These are phyloP conservation scores for Metopolophium dirhodum DNA, from an alignment of 1,140 invertebrate genomes.

Conservation along the genomic window DNA sequence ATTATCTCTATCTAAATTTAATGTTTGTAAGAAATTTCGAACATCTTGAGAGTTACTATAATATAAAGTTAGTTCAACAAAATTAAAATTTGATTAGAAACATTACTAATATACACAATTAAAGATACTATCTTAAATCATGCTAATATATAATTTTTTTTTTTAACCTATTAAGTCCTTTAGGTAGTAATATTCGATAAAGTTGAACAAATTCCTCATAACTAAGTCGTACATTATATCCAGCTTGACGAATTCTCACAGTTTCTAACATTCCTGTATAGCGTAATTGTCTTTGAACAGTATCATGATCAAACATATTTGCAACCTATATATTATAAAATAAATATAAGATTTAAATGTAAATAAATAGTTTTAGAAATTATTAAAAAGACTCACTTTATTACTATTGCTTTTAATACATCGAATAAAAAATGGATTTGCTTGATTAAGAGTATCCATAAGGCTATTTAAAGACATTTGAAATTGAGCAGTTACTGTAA, in stretches of 20 bases:
- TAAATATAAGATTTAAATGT: not conserved
- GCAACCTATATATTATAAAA: slow-evolving; percentile 68
- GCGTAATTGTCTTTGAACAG: slow-evolving; percentile 82
- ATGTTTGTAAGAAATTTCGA: slow-evolving; percentile 76
- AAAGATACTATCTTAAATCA: no score
- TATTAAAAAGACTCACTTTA: slow-evolving; percentile 69
- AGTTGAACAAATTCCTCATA: slow-evolving; percentile 95
- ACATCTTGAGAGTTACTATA: slow-evolving; percentile 79
- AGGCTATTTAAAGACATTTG: slow-evolving; percentile 88
- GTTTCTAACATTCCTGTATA: slow-evolving; percentile 98
- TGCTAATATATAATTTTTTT: not conserved
- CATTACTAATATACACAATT: not conserved
- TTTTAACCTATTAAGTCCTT: slow-evolving; percentile 74
- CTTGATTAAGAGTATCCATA: slow-evolving; percentile 93
- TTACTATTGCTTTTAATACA: slow-evolving; percentile 96
- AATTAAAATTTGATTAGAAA: slow-evolving; percentile 9
- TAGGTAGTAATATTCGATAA: slow-evolving; percentile 88
- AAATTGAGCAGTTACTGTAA: slow-evolving; percentile 93
- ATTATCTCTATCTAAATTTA: slow-evolving; percentile 85
- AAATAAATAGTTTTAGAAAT: not conserved
- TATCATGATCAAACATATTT: slow-evolving; percentile 91
- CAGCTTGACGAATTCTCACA: slow-evolving; percentile 91
- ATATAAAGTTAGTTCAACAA: not conserved
- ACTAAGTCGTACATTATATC: slow-evolving; percentile 90
- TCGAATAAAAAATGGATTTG: slow-evolving; percentile 95